Conservation (phyloP, 2,888 invertebrate species). For the Parelbella ahira region DNA sequence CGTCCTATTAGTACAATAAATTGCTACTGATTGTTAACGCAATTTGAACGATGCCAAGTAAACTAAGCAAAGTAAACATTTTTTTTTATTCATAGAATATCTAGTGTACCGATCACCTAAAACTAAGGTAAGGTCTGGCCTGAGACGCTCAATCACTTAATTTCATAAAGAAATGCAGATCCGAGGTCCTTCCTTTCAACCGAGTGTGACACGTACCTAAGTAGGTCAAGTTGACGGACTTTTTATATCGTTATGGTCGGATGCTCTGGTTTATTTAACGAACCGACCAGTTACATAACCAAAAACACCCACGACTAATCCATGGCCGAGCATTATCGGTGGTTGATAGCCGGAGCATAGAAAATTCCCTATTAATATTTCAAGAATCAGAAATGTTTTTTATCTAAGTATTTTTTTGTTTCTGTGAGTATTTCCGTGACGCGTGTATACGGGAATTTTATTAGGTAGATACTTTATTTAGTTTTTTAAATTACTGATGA, state of each 20-base stretch:
- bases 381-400: conserved; percentile 13
- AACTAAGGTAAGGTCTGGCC: no score
- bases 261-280: conserved; percentile 60
- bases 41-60: no score
- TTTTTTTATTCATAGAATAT: no score
- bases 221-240: conserved; percentile 72
- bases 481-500: no score
- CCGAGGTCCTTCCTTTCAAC: conserved; percentile 50
- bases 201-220: conserved; percentile 57
- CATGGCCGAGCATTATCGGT: conserved; percentile 17
- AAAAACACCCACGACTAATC: conserved; percentile 30
- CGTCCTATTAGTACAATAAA: no score
- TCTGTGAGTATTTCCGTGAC: no score
- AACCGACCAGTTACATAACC: conserved; percentile 55
- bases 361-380: conserved; percentile 11
- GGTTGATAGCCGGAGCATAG: conserved; percentile 6
- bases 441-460: no score
- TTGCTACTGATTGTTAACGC: no score
- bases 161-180: conserved; percentile 14
- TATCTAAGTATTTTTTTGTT: not conserved
- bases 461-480: no score
- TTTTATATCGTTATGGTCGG: conserved; percentile 63
- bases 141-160: no score
- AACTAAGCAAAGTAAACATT: no score
- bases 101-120: no score